phyloP scores from a whole-genome alignment of 2,888 invertebrate genomes.

The Corbicula japonica region DNA sequence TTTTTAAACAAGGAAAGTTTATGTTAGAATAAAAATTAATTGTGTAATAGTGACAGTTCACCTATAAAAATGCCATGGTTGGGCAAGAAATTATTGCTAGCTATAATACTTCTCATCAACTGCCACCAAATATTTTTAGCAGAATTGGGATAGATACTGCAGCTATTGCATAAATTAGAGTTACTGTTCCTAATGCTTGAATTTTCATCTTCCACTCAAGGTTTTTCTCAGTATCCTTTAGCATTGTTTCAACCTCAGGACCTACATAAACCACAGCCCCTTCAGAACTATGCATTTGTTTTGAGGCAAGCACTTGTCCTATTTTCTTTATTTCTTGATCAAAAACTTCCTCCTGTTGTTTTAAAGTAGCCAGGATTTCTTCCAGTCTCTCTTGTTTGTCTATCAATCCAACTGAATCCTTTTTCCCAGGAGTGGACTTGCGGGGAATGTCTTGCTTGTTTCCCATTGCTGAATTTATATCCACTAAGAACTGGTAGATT shows the following conservation, averaged over 20 bases:
- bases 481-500: conserved; percentile 62
- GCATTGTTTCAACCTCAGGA: conserved; percentile 80
- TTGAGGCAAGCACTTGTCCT: conserved; percentile 71
- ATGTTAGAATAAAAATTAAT: no score
- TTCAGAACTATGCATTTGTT: conserved; percentile 32
- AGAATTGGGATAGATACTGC: conserved; percentile 81
- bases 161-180: conserved; percentile 82
- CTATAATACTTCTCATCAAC: conserved; percentile 20
- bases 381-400: conserved; percentile 65
- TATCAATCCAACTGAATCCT: neutral
- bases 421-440: neutral
- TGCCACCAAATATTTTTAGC: conserved; percentile 42
- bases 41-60: no score
- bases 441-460: conserved; percentile 1
- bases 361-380: conserved; percentile 64
- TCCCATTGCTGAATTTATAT: conserved; percentile 44
- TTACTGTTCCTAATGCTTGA: conserved; percentile 82
- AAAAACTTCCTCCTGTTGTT: conserved; percentile 76
- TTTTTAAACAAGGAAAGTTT: no score
- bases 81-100: no score
- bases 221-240: conserved; percentile 82
- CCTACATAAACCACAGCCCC: conserved; percentile 82
- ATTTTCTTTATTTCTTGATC: conserved; percentile 80
- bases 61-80: no score
- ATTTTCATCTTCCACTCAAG: conserved; percentile 84